These are phyloP conservation scores for Hylaeus volcanicus DNA, from an alignment of 1,140 invertebrate genomes.

Conservation along the genomic window DNA sequence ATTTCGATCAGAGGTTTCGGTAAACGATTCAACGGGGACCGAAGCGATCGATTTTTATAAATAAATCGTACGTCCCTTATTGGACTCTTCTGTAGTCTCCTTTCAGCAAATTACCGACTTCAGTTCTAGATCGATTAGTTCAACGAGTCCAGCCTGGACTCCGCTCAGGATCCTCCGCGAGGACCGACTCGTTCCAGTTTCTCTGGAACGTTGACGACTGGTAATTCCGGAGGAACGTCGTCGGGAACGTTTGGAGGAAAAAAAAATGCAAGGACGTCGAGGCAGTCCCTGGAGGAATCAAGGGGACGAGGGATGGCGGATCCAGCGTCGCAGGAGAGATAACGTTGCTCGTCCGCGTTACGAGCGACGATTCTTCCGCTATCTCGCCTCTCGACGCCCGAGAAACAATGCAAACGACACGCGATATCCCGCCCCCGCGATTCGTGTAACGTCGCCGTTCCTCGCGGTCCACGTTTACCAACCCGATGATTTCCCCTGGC, in stretches of 20 bases:
- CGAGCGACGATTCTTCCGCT: background rate
- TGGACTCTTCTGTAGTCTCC: too few relatives aligned
- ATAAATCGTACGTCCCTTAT: too few relatives aligned
- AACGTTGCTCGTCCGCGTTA: constrained; percentile 33
- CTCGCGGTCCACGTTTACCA: background rate
- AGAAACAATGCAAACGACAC: constrained; percentile 34
- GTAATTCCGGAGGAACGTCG: background rate
- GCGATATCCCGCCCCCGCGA: constrained; percentile 35
- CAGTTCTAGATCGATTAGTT: too few relatives aligned
- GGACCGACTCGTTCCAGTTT: too few relatives aligned
- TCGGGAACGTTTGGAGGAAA: too few relatives aligned
- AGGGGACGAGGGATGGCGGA: background rate
- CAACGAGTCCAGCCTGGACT: too few relatives aligned
- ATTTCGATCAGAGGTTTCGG: background rate
- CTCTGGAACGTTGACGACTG: background rate
- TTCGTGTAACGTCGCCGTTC: constrained; percentile 23
- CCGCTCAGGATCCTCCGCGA: too few relatives aligned
- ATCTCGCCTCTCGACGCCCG: constrained; percentile 7
- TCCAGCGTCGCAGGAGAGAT: constrained; percentile 26
- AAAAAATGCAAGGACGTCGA: background rate
- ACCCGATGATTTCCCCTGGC: background rate
- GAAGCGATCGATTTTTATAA: too few relatives aligned
- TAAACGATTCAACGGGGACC: too few relatives aligned
- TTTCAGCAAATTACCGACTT: too few relatives aligned
- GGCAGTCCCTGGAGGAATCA: constrained; percentile 29